phyloP scores from a whole-genome alignment of 2,888 invertebrate genomes.

The Rutpela maculata region DNA sequence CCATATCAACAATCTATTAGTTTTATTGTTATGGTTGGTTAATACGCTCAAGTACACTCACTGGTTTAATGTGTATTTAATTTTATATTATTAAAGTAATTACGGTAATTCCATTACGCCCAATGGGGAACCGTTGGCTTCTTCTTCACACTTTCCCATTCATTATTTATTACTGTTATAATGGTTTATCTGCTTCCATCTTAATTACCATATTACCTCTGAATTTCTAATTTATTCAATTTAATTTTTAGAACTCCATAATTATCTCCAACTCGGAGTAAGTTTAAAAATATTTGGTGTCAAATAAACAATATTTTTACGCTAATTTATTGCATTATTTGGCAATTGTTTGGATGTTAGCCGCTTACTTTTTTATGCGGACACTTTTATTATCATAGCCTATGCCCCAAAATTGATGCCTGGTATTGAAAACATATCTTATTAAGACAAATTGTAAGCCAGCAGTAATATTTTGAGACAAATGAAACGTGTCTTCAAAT shows the following conservation, averaged over 20 bases:
- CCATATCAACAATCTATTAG: slow-evolving; percentile 59
- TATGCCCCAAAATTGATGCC: too few species aligned
- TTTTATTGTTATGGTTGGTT: slow-evolving; percentile 54
- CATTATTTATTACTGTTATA: slow-evolving; percentile 48
- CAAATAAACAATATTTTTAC: slow-evolving; percentile 23
- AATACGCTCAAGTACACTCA: slow-evolving; percentile 52
- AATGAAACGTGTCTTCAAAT: too few species aligned
- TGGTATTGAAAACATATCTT: too few species aligned
- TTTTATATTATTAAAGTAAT: slow-evolving; percentile 61
- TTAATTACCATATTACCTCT: slow-evolving; percentile 38
- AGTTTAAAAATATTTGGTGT: slow-evolving; percentile 14
- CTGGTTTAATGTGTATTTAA: slow-evolving; percentile 61
- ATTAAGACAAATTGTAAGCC: too few species aligned
- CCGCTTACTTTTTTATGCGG: too few species aligned
- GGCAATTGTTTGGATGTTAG: background rate
- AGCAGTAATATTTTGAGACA: too few species aligned
- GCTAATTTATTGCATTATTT: background rate
- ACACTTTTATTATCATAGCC: too few species aligned
- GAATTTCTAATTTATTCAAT: slow-evolving; percentile 39
- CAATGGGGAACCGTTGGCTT: slow-evolving; percentile 47
- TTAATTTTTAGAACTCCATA: slow-evolving; percentile 20
- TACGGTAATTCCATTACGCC: slow-evolving; percentile 57
- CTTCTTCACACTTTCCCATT: slow-evolving; percentile 53
- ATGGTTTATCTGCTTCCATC: slow-evolving; percentile 36
- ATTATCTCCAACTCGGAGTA: slow-evolving; percentile 24